These are phyloP conservation scores for Drosophila mercatorum DNA, from an alignment of 2,888 invertebrate species.

Conservation along the genomic window DNA sequence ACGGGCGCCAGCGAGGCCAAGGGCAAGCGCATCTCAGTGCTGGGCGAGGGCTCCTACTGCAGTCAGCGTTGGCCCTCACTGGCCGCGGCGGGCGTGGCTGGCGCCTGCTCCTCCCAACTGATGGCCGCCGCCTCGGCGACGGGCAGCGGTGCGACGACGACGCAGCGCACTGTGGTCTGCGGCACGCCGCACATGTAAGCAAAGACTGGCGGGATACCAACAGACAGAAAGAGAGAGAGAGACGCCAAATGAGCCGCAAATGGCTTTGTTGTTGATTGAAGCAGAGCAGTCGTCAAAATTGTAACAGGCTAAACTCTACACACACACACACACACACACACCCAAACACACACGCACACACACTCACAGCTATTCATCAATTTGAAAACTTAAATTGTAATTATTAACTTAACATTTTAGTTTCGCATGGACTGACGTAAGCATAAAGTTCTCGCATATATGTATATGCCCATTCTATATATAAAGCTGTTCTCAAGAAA, in stretches of 20 bases:
- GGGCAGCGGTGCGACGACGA: constrained; percentile 68
- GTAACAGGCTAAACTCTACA: constrained; percentile 65
- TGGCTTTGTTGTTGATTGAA: constrained; percentile 75
- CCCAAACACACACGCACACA: constrained; percentile 14
- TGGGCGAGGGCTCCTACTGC: constrained; percentile 85
- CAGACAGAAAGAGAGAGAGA: constrained; percentile 48
- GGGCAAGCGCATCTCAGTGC: constrained; percentile 84
- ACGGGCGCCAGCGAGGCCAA: constrained; percentile 84
- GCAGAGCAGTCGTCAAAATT: constrained; percentile 73
- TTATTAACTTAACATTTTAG: constrained; percentile 35
- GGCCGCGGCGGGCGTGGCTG: constrained; percentile 79
- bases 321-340: constrained; percentile 7
- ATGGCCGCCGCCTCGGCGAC: constrained; percentile 75
- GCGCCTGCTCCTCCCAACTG: constrained; percentile 78
- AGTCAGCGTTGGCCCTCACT: constrained; percentile 84
- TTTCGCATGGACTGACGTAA: constrained; percentile 68
- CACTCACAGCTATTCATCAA: constrained; percentile 6
- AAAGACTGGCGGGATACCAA: constrained; percentile 41
- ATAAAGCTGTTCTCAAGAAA: constrained; percentile 13
- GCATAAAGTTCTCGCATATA: constrained; percentile 50
- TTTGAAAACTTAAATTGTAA: constrained; percentile 38
- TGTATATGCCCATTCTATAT: background rate
- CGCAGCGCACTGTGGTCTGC: constrained; percentile 83
- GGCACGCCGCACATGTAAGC: constrained; percentile 85
- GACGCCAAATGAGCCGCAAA: constrained; percentile 75